Conservation (phyloP, 1,140 invertebrate genomes). For the Brachionus rotundiformis region DNA sequence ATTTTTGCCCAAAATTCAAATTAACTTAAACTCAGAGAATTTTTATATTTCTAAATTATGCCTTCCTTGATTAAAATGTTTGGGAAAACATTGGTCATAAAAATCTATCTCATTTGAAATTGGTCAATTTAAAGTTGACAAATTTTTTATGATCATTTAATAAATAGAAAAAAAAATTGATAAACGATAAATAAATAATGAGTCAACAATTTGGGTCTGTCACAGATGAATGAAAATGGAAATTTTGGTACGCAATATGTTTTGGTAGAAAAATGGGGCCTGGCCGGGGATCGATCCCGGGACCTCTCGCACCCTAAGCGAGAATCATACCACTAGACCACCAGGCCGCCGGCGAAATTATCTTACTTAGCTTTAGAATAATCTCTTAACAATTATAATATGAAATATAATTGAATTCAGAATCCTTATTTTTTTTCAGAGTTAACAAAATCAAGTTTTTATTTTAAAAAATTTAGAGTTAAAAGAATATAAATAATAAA, state of each 20-base stretch:
- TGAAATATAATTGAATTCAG: too few relatives aligned
- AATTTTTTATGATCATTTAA: not conserved
- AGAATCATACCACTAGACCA: constrained; percentile 49
- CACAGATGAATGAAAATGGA: not conserved
- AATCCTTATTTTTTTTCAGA: too few relatives aligned
- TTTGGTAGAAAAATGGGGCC: constrained; percentile 6
- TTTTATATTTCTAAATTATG: not conserved
- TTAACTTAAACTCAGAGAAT: not conserved
- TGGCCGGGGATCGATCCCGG: constrained; percentile 42
- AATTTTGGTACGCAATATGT: not conserved
- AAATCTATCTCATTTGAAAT: not conserved
- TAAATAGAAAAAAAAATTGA: not conserved
- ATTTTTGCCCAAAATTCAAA: too few relatives aligned
- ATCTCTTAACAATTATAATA: too few relatives aligned
- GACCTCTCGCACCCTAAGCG: constrained; percentile 48
- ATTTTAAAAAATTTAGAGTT: too few relatives aligned
- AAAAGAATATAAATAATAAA: too few relatives aligned
- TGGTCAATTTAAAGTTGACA: not conserved
- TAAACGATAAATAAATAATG: not conserved
- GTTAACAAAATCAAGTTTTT: too few relatives aligned
- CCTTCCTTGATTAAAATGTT: not conserved
- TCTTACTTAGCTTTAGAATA: too few relatives aligned
- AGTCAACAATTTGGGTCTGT: not conserved
- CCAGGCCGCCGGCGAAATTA: constrained; percentile 2
- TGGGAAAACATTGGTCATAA: not conserved